These are phyloP conservation scores for Drosophila nr. perissopoda DNA, from an alignment of 2,888 invertebrate species.

Conservation along the genomic window DNA sequence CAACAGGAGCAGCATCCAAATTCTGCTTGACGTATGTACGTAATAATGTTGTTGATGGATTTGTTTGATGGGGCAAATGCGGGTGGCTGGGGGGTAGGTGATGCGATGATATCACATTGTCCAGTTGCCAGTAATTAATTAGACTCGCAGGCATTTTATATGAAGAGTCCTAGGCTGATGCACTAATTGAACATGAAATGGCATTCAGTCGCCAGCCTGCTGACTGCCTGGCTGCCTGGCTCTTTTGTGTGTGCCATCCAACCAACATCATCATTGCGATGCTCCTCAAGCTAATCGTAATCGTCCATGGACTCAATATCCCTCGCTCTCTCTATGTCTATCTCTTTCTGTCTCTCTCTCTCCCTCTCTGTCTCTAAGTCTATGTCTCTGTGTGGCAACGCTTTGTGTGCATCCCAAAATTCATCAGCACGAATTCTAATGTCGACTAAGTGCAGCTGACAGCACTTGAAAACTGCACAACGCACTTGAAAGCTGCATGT, in stretches of 20 bases:
- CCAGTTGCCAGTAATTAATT: constrained; percentile 68
- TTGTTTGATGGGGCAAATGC: not conserved
- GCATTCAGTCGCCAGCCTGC: constrained; percentile 20
- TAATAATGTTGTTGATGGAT: constrained; percentile 50
- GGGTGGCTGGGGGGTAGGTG: not conserved
- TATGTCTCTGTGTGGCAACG: not conserved
- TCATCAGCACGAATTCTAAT: constrained; percentile 63
- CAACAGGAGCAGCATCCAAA: constrained; percentile 11
- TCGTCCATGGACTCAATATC: constrained; percentile 27
- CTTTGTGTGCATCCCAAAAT: constrained; percentile 41
- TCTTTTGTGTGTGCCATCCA: constrained; percentile 9
- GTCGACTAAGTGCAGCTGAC: constrained; percentile 70
- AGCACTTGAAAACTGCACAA: constrained; percentile 69
- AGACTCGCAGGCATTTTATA: constrained; percentile 80
- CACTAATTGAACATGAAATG: constrained; percentile 80
- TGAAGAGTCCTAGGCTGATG: constrained; percentile 47
- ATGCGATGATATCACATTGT: constrained; percentile 10
- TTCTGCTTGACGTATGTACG: constrained; percentile 42
- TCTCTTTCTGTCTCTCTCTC: not conserved
- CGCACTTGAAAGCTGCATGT: constrained; percentile 51
- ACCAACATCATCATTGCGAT: constrained; percentile 24
- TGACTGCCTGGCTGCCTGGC: not conserved
- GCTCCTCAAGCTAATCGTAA: constrained; percentile 35
- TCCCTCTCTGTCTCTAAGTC: not conserved
- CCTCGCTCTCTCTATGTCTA: not conserved